Base-by-base conservation (phyloP, 2,113 vertebrate species). In the Anthoscopus minutus region DNA sequence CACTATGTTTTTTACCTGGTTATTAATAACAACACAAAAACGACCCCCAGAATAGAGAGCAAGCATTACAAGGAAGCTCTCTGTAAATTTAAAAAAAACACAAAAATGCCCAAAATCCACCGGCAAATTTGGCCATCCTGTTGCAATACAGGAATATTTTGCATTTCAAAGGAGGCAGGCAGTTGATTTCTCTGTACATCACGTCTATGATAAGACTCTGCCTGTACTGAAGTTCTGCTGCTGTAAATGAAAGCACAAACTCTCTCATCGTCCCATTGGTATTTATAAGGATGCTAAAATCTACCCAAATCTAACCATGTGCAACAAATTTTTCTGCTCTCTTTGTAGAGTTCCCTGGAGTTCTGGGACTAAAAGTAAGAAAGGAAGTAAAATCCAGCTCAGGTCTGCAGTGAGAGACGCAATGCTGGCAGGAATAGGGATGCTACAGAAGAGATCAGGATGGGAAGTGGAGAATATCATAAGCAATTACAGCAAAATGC, bases 401-500 rank as follows among this genome's bases (percentile, higher is more conserved):
- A 24, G 19, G 19, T 66, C 42, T 90, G 67, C 71, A 51, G 51
- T 6, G 66, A 76, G 64, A 86, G 69, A 25, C 2, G 15, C 38
- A 38, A 2, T 30, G 79, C 60, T 92, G 76, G 76, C 92, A 94
- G 66, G 71, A 83, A 40, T 14, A n/a, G 51, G 44, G 69, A 62
- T 48, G 61, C 64, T 89, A 73, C 15, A 1, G 25, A 82, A 66
- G 58, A 80, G 44, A 85, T 89, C 42, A 44, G 61, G 87, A 64
- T n/a, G 53, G 84, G 78, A 96, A 89, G 67, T 33, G 89, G 72
- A 74, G 80, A 88, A 90, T 81, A 93, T 93, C 86, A 92, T 50
- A 86, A 90, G 78, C 93, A 81, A 95, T 94, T 96, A 96, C 67
- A 92, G 94, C 31, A 78, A 92, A 79, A 90, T 78, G 82, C 69